Percentiles rank a stretch among this genome's conserved stretches.
Evolutionary conservation across 1,140 invertebrate genomes (phyloP).

Genomic region (Neodiprion fabricii): DNA sequence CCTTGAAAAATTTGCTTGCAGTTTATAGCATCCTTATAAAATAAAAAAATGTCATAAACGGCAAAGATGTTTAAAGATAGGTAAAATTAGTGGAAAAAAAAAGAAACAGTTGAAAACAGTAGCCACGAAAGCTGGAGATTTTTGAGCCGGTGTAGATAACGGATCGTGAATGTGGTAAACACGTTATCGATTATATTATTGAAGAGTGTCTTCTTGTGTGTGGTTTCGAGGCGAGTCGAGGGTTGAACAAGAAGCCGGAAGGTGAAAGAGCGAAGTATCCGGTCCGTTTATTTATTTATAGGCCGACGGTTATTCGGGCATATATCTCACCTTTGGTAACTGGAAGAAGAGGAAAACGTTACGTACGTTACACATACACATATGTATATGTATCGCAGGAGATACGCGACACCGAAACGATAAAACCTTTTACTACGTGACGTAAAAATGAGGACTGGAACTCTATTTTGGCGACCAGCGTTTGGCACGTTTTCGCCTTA

Average conservation of each 20-base stretch:
- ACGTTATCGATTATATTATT: background rate
- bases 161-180: background rate
- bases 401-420: background rate
- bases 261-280: background rate
- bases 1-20: too few relatives aligned
- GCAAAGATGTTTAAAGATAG: too few relatives aligned
- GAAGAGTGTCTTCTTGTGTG: too few relatives aligned
- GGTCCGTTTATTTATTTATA: conserved; percentile 1
- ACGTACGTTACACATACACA: background rate
- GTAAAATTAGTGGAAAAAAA: too few relatives aligned
- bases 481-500: background rate
- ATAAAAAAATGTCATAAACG: too few relatives aligned
- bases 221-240: too few relatives aligned
- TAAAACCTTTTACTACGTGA: conserved; percentile 6
- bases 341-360: background rate
- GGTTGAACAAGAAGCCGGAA: too few relatives aligned
- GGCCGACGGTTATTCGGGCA: background rate
- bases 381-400: background rate
- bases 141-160: background rate
- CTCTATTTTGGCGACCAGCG: background rate
- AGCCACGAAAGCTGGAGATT: too few relatives aligned
- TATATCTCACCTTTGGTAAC: background rate
- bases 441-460: background rate
- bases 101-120: too few relatives aligned
- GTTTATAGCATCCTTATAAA: too few relatives aligned